A percentile compares a stretch with the other conserved stretches of the same genome.
phyloP scores from a whole-genome alignment of 23 tunicate species.

The Halocynthia aurantium region DNA sequence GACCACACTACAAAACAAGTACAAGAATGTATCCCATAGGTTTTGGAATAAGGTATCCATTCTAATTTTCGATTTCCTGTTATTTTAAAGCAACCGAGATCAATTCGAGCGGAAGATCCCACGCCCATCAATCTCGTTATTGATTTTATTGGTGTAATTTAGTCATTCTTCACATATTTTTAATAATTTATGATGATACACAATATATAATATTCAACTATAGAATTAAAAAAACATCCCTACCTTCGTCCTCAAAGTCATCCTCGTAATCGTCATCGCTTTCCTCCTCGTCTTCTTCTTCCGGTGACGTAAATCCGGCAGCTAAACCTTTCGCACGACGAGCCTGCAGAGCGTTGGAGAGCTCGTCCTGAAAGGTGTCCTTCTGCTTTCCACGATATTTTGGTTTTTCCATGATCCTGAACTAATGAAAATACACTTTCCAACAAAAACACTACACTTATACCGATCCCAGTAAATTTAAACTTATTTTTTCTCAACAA shows the following conservation, averaged over 20 bases:
- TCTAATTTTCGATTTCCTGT: too few relatives aligned
- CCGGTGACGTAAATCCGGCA: neutral
- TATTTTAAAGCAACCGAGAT: too few relatives aligned
- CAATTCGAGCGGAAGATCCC: too few relatives aligned
- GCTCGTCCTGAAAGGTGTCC: constrained; percentile 53
- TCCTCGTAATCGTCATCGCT: constrained; percentile 21
- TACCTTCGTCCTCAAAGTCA: neutral
- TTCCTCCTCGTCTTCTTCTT: constrained; percentile 15
- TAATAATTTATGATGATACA: too few relatives aligned
- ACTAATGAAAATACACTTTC: neutral
- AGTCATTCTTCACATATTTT: too few relatives aligned
- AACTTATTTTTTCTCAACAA: too few relatives aligned
- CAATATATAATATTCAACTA: neutral
- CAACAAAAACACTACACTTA: neutral
- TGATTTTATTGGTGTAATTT: too few relatives aligned
- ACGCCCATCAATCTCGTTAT: too few relatives aligned
- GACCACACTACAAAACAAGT: too few relatives aligned
- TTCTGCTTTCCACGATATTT: constrained; percentile 17
- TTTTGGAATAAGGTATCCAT: too few relatives aligned
- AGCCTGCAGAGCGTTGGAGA: neutral
- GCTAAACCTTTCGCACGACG: neutral
- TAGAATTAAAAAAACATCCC: neutral
- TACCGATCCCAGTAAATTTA: too few relatives aligned
- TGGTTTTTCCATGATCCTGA: neutral
- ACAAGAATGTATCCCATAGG: too few relatives aligned